Evolutionary conservation across 2,888 invertebrate genomes (phyloP).

Genomic region (Amblyteles armatorius): DNA sequence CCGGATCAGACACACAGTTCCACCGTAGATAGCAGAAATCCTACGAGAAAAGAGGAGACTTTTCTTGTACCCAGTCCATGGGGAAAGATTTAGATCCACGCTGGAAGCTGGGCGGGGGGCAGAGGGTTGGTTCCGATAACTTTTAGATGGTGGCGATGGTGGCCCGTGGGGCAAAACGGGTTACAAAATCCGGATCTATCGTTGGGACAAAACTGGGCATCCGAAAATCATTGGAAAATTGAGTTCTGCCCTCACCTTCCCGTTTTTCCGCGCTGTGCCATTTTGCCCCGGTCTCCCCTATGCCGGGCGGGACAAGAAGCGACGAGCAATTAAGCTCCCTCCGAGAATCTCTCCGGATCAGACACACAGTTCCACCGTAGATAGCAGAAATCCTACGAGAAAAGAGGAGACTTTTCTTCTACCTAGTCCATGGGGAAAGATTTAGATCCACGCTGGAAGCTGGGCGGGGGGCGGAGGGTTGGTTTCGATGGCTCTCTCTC

Average conservation of each 20-base stretch:
- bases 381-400: constrained; percentile 24
- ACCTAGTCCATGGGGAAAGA: constrained; percentile 28
- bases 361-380: not conserved
- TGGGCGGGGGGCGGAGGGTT: constrained; percentile 23
- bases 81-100: constrained; percentile 50
- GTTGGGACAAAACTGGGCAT: too few relatives aligned
- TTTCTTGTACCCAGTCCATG: constrained; percentile 33
- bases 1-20: constrained; percentile 4
- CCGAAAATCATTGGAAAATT: too few relatives aligned
- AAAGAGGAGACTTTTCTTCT: constrained; percentile 44
- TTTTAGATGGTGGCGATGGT: too few relatives aligned
- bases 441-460: constrained; percentile 53
- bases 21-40: constrained; percentile 8
- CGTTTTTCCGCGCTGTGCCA: too few relatives aligned
- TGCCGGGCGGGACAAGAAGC: constrained; percentile 19
- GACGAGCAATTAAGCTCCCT: constrained; percentile 51
- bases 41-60: constrained; percentile 23
- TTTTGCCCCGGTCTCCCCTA: too few relatives aligned
- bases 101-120: constrained; percentile 39
- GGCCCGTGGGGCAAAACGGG: too few relatives aligned
- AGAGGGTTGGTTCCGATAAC: constrained; percentile 37
- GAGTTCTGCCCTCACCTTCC: too few relatives aligned
- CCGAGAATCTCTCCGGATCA: constrained; percentile 46
- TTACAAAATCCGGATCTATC: too few relatives aligned
- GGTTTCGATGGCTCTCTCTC: constrained; percentile 37